Evolutionary conservation across 2,888 invertebrate species (phyloP).

Genomic region (Caenorhabditis sp.): DNA sequence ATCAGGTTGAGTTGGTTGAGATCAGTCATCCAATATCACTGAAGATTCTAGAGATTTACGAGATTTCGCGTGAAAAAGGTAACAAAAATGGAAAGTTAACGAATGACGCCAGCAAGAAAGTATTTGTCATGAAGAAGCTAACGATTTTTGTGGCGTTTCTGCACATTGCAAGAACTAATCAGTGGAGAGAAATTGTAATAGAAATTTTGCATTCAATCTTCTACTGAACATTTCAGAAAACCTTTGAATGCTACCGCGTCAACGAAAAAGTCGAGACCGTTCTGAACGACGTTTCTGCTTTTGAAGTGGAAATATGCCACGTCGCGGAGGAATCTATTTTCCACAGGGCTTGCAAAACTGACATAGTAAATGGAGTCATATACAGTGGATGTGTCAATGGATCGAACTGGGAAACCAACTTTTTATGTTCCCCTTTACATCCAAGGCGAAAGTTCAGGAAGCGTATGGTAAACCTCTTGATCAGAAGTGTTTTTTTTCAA

Average conservation of each 20-base stretch:
- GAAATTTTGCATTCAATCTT: background rate
- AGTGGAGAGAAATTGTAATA: constrained; percentile 25
- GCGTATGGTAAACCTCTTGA: background rate
- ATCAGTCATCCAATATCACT: constrained; percentile 44
- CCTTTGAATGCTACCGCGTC: constrained; percentile 7
- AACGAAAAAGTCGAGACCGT: background rate
- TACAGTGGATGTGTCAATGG: constrained; percentile 36
- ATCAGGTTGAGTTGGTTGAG: constrained; percentile 50
- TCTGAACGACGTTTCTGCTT: background rate
- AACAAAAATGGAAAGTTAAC: background rate
- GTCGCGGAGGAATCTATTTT: background rate
- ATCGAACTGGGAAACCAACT: constrained; percentile 21
- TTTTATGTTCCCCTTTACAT: constrained; percentile 31
- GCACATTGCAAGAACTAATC: background rate
- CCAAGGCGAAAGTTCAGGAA: background rate
- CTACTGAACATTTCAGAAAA: background rate
- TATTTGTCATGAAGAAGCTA: background rate
- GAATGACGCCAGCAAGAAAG: background rate
- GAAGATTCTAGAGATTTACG: constrained; percentile 2
- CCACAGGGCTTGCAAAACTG: constrained; percentile 29
- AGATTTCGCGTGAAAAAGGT: background rate
- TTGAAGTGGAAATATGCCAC: background rate
- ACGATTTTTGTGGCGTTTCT: background rate
- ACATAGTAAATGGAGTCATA: constrained; percentile 9
- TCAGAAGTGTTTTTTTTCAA: background rate